Evolutionary conservation across 2,888 invertebrate species (phyloP).

Genomic region (Phengaris alcon): DNA sequence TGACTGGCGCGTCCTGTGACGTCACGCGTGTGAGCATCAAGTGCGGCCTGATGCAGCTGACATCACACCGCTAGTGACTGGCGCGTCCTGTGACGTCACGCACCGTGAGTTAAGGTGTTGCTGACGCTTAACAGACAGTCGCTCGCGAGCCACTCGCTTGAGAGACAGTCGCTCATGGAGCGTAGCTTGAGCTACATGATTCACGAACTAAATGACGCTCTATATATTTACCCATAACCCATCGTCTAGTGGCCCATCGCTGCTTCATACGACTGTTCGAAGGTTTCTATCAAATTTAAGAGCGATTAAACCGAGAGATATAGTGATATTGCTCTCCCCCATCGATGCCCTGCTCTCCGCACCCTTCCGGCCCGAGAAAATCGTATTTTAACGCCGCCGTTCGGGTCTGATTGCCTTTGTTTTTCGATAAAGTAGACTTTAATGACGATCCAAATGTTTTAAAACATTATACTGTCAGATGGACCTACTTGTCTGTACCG

Average conservation of each 20-base stretch:
- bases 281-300: background rate
- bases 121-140: background rate
- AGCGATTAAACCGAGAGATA: background rate
- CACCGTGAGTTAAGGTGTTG: background rate
- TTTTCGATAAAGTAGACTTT: constrained; percentile 6
- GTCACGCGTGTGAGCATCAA: background rate
- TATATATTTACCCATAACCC: background rate
- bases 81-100: background rate
- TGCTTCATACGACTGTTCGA: background rate
- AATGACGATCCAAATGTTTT: background rate
- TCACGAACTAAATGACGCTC: background rate
- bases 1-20: background rate
- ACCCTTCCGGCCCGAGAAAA: background rate
- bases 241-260: background rate
- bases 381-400: constrained; percentile 16
- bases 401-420: constrained; percentile 1
- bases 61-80: background rate
- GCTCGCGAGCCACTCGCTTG: too few species aligned
- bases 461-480: background rate
- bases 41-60: background rate
- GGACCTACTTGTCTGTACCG: background rate
- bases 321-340: background rate
- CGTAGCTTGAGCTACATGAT: background rate
- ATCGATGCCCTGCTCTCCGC: background rate
- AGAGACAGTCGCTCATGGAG: too few species aligned